Conservation (phyloP, 1,140 invertebrate genomes). For the Anastatus disparis region DNA sequence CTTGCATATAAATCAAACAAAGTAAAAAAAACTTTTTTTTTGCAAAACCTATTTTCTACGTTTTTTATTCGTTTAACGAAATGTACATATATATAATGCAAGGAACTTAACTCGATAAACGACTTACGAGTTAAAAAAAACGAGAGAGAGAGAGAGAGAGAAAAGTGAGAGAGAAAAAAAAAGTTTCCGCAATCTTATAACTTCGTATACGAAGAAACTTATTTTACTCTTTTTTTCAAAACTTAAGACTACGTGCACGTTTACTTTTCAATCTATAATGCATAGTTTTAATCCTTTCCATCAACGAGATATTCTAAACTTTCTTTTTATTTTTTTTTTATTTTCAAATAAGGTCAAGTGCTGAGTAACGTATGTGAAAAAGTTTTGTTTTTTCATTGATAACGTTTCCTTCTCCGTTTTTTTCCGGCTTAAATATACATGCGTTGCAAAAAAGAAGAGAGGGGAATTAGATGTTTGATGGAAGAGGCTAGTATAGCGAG, state of each 20-base stretch:
- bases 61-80: background rate
- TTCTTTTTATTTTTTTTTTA: no score
- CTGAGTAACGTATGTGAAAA: background rate
- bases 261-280: no score
- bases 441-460: background rate
- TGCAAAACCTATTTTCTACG: background rate
- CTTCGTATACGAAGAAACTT: background rate
- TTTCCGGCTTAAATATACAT: background rate
- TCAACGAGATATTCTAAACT: background rate
- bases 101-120: slow-evolving; percentile 32
- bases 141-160: background rate
- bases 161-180: background rate
- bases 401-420: background rate
- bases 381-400: background rate
- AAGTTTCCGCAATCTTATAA: slow-evolving; percentile 14
- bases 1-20: slow-evolving; percentile 3
- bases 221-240: no score
- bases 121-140: slow-evolving; percentile 7
- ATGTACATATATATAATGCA: background rate
- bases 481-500: background rate
- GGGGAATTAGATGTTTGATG: background rate
- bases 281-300: background rate
- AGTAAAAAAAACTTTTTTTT: slow-evolving; percentile 20
- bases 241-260: no score
- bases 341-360: slow-evolving; percentile 6